Base-by-base conservation (phyloP, 1,140 invertebrate species). In the Acyrthosiphon pisum region DNA sequence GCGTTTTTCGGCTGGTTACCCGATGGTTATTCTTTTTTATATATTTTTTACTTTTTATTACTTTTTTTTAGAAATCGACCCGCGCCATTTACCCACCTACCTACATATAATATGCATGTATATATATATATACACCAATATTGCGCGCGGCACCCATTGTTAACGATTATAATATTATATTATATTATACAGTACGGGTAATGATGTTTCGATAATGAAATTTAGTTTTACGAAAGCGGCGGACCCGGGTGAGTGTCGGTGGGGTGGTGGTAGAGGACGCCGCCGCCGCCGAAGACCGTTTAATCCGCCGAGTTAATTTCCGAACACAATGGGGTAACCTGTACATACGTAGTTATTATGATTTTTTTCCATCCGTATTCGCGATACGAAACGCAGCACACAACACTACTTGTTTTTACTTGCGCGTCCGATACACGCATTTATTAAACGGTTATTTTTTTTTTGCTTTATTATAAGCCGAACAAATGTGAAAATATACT, bases 401-500 rank as follows among this genome's bases (percentile, higher is more conserved):
- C 30, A 18, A 87, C n/a, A 50, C 46, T 88, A 50, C 46, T 88
- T 50, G 44, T 50, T 88, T 50, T 88, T 88, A 46, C 37, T 44
- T 0, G 37, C 18, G 37, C 18, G 86, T 50, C 46, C 87, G 20
- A 50, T 30, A 87, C 87, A 50, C 18, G 46, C 46, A 53, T 37
- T 89, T 89, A 37, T 48, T 88, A 88, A 89, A 89, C 48, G 50
- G 48, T 89, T 37, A 23, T 87, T 84, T 41, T 84, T 83, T 41
- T 41, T 84, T 44, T 84, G 3, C 41, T 23, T 89, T 56, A 56
- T 41, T 41, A 89, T 37, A 6, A 37, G 50, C 48, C 88, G 50
- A 90, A 44, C 89, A 30, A 68, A 90, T 41, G 88, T 90, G 89
- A 90, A 90, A 90, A 90, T 56, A 53, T 90, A 44, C 89, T 90